Percentiles rank a stretch among this genome's conserved stretches.
Evolutionary conservation across 2,888 invertebrate genomes (phyloP).

Genomic region (Cataglyphis rosenhaueri): DNA sequence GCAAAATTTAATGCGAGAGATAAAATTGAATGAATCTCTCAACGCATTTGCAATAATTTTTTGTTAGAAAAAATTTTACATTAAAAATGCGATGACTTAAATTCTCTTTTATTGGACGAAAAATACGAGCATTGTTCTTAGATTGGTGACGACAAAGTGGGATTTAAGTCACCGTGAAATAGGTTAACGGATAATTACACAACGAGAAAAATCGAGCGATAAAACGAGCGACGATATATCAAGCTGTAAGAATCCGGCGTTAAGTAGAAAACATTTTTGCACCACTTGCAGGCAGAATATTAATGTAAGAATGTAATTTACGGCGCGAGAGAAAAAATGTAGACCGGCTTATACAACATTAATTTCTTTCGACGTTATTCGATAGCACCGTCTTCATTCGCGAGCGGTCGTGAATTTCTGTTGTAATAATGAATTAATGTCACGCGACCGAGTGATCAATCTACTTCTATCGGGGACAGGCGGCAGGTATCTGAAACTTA

Average conservation of each 20-base stretch:
- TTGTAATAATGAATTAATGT: conserved; percentile 53
- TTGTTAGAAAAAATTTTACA: background rate
- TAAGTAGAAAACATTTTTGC: conserved; percentile 46
- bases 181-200: conserved; percentile 44
- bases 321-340: conserved; percentile 32
- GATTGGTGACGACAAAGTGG: background rate
- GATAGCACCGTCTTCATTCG: conserved; percentile 53
- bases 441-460: conserved; percentile 48
- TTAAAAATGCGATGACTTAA: conserved; percentile 7
- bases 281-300: conserved; percentile 30
- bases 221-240: conserved; percentile 42
- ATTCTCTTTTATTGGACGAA: background rate
- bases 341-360: conserved; percentile 30
- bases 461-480: conserved; percentile 40
- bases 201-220: conserved; percentile 46
- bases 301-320: conserved; percentile 42
- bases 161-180: conserved; percentile 39
- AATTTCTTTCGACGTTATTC: conserved; percentile 54
- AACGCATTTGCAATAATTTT: background rate
- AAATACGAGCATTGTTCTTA: background rate
- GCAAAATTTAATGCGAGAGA: background rate
- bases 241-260: conserved; percentile 27
- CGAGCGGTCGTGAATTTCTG: conserved; percentile 46
- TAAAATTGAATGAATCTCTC: conserved; percentile 16
- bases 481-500: conserved; percentile 47